A percentile compares a stretch with the other conserved stretches of the same genome.
Conservation (phyloP, 2,888 invertebrate species). For the Thyatira batis region DNA sequence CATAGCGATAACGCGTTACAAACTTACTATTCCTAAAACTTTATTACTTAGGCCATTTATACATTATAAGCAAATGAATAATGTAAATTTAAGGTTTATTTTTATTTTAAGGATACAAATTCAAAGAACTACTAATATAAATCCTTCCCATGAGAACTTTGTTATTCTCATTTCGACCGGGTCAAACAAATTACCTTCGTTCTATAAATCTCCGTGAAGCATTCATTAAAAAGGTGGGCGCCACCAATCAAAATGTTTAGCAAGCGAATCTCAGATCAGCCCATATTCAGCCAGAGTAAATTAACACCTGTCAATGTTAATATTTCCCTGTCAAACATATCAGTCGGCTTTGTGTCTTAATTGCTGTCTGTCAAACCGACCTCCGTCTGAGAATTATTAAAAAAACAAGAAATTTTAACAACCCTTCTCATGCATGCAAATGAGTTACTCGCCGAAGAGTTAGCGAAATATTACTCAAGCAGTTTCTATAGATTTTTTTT, state of each 20-base stretch:
- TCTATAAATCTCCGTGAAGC: not conserved
- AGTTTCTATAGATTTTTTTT: not conserved
- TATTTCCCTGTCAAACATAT: conserved; percentile 27
- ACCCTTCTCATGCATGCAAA: conserved; percentile 54
- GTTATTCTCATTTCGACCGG: not conserved
- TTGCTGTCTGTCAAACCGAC: conserved; percentile 41
- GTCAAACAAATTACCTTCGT: not conserved
- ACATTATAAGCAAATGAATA: not conserved
- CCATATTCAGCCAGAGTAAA: conserved; percentile 14
- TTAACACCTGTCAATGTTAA: conserved; percentile 36
- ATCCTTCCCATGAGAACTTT: not conserved
- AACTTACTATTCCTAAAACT: no score
- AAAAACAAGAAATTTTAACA: conserved; percentile 26
- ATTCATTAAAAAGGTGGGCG: conserved; percentile 1
- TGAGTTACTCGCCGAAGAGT: conserved; percentile 28
- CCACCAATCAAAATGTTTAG: conserved; percentile 2
- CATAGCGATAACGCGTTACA: conserved; percentile 6
- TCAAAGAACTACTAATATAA: not conserved
- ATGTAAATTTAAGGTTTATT: not conserved
- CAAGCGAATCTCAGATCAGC: conserved; percentile 6
- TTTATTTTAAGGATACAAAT: not conserved
- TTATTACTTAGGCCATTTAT: not conserved
- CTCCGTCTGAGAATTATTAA: conserved; percentile 44
- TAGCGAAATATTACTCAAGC: conserved; percentile 10
- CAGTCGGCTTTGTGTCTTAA: conserved; percentile 46